Evolutionary conservation across 2,113 vertebrate species (phyloP).

Genomic region (Dicentrarchus labrax): DNA sequence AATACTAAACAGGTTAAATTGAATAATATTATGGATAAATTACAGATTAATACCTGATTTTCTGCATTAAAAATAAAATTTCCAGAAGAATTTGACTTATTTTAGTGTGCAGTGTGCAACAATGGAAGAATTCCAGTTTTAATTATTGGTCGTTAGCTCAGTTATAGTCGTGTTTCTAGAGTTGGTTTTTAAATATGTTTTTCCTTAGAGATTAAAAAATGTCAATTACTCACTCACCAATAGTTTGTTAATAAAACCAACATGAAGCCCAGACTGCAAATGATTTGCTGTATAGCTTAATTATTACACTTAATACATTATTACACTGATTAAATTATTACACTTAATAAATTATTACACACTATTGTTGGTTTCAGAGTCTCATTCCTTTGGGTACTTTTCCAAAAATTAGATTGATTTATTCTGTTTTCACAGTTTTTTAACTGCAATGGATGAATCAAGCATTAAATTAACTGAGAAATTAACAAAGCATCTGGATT

Average conservation of each 20-base stretch:
- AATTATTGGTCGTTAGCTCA: not conserved
- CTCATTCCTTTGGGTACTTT: not conserved
- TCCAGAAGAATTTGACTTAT: not conserved
- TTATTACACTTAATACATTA: no score
- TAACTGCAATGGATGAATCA: not conserved
- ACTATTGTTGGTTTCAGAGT: not conserved
- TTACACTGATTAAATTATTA: no score
- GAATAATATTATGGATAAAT: not conserved
- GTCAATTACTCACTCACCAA: not conserved
- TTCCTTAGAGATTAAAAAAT: not conserved
- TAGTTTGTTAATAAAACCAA: not conserved
- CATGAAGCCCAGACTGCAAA: constrained; percentile 1
- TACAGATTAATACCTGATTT: not conserved
- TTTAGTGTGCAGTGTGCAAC: not conserved
- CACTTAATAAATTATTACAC: not conserved
- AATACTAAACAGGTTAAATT: no score
- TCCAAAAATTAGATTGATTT: not conserved
- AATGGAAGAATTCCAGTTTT: not conserved
- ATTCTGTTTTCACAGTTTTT: constrained; percentile 4
- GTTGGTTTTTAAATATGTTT: not conserved
- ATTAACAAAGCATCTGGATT: not conserved
- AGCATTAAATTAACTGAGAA: not conserved
- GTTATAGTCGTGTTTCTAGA: not conserved
- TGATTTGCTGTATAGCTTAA: not conserved
- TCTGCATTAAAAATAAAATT: not conserved